Evolutionary conservation across 2,888 invertebrate genomes (phyloP).

Genomic region (Amphipyra tragopoginis): DNA sequence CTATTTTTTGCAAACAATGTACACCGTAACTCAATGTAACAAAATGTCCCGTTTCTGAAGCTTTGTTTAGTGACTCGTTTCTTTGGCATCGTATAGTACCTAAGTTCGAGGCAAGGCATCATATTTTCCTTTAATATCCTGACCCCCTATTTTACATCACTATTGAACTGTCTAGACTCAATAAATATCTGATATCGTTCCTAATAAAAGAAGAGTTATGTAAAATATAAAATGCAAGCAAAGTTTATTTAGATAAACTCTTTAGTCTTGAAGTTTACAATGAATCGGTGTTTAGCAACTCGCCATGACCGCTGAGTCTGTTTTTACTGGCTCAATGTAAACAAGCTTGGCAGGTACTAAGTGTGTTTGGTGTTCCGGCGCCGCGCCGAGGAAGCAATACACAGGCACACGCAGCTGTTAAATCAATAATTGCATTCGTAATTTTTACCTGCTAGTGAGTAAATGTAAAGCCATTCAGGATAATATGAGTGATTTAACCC

Average conservation of each 20-base stretch:
- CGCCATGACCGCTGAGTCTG: conserved; percentile 14
- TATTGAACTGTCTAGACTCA: conserved; percentile 38
- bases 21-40: too few relatives aligned
- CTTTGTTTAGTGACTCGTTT: too few relatives aligned
- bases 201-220: not conserved
- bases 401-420: conserved; percentile 53
- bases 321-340: conserved; percentile 47
- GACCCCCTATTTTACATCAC: too few relatives aligned
- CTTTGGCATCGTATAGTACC: too few relatives aligned
- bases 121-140: too few relatives aligned
- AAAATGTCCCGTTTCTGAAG: too few relatives aligned
- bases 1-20: too few relatives aligned
- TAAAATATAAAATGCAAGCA: conserved; percentile 6
- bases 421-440: conserved; percentile 62
- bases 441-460: conserved; percentile 48
- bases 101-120: too few relatives aligned
- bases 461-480: conserved; percentile 30
- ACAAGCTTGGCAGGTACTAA: conserved; percentile 50
- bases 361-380: conserved; percentile 58
- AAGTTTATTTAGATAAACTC: conserved; percentile 19
- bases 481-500: conserved; percentile 15
- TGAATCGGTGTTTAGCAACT: conserved; percentile 34
- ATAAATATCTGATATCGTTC: conserved; percentile 17
- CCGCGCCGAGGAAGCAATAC: conserved; percentile 48
- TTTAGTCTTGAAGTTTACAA: conserved; percentile 13